phyloP scores from a whole-genome alignment of 2,888 invertebrate species.

The Argyresthia albistria region DNA sequence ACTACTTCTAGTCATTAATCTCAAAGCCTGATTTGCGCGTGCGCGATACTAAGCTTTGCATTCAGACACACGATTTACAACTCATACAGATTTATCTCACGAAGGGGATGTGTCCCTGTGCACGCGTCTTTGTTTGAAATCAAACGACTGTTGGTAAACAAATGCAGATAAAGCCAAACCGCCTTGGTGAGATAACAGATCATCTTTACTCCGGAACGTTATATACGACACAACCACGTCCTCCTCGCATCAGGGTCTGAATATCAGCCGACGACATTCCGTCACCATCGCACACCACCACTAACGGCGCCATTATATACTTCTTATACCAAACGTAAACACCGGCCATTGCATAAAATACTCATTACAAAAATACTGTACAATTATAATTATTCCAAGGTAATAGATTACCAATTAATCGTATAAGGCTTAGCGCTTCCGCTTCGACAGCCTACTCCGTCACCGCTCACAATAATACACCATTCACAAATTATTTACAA shows the following conservation, averaged over 20 bases:
- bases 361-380: constrained; percentile 71
- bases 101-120: too few species aligned
- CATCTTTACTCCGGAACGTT: too few species aligned
- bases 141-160: too few species aligned
- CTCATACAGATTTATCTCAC: too few species aligned
- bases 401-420: constrained; percentile 56
- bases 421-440: constrained; percentile 49
- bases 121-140: too few species aligned
- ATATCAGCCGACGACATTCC: not conserved
- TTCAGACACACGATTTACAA: too few species aligned
- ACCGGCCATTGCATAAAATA: constrained; percentile 53
- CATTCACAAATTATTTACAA: constrained; percentile 68
- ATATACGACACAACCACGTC: too few species aligned
- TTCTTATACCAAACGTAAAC: not conserved
- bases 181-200: too few species aligned
- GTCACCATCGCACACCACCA: not conserved
- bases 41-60: not conserved
- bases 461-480: constrained; percentile 51
- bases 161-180: too few species aligned
- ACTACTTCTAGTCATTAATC: constrained; percentile 56
- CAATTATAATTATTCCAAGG: constrained; percentile 64
- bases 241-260: too few species aligned
- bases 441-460: constrained; percentile 45
- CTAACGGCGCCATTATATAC: not conserved
- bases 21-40: constrained; percentile 31